These are phyloP conservation scores for Zaprionus taronus DNA, from an alignment of 1,140 invertebrate species.

Conservation along the genomic window DNA sequence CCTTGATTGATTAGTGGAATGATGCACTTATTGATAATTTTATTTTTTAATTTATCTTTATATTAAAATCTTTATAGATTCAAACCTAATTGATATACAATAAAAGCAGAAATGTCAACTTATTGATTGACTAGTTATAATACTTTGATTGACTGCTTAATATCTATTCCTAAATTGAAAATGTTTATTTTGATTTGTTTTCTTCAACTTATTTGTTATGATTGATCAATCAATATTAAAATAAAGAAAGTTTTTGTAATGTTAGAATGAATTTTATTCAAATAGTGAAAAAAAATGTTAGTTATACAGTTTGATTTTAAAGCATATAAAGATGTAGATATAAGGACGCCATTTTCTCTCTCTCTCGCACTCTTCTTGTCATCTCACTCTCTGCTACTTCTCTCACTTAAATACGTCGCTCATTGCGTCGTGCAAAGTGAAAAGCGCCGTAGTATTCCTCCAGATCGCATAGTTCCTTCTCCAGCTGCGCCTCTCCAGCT, in stretches of 20 bases:
- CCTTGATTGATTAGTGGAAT: no score
- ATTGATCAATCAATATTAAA: no score
- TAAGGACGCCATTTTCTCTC: constrained; percentile 13
- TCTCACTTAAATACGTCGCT: constrained; percentile 44
- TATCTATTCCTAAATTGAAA: no score
- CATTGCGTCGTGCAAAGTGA: constrained; percentile 60
- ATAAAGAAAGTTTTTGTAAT: not conserved
- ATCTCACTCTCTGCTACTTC: not conserved
- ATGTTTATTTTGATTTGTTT: no score
- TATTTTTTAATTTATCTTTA: no score
- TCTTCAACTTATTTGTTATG: no score
- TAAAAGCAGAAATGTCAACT: no score
- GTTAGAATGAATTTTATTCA: constrained; percentile 41
- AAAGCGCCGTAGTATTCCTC: constrained; percentile 75
- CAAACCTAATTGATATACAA: no score
- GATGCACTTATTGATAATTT: no score
- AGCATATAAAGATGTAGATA: constrained; percentile 67
- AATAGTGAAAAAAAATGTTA: constrained; percentile 4
- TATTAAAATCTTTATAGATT: no score
- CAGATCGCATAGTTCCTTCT: constrained; percentile 61
- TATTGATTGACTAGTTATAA: no score
- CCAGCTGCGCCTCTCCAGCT: constrained; percentile 61
- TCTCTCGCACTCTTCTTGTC: not conserved
- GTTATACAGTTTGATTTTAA: constrained; percentile 28
- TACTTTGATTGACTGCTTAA: no score